Evolutionary conservation across 2,113 vertebrate species (phyloP).

Genomic region (Ophiodon elongatus): DNA sequence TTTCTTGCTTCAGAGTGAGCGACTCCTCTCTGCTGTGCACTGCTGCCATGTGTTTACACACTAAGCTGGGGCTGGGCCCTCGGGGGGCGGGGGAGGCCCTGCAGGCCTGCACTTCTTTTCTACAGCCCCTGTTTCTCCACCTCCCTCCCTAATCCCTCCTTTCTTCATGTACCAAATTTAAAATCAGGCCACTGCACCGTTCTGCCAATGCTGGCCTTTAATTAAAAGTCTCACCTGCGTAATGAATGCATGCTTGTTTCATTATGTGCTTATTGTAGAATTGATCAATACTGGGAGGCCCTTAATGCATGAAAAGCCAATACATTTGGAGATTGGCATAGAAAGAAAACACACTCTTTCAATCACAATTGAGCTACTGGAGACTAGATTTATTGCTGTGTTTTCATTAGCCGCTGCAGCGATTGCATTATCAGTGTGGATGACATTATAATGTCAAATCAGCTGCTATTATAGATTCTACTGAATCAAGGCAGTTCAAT

Average conservation of each 20-base stretch:
- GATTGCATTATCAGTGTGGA: conserved; percentile 13
- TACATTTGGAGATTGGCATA: not conserved
- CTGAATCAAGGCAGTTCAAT: conserved; percentile 14
- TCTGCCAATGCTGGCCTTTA: not conserved
- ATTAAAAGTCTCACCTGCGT: conserved; percentile 22
- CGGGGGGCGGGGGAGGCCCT: not conserved
- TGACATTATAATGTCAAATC: not conserved
- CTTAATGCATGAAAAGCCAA: not conserved
- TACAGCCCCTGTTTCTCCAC: not conserved
- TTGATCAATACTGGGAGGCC: conserved; percentile 14
- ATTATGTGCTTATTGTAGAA: conserved; percentile 11
- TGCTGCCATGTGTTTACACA: conserved; percentile 36
- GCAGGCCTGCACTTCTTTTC: not conserved
- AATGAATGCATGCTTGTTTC: not conserved
- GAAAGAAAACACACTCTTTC: not conserved
- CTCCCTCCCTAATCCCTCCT: not conserved
- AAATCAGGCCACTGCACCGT: conserved; percentile 25
- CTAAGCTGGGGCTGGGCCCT: conserved; percentile 17
- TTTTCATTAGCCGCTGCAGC: not conserved
- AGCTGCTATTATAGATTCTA: conserved; percentile 35
- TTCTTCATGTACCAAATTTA: not conserved
- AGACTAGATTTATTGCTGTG: not conserved
- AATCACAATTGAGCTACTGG: not conserved
- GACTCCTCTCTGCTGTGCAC: conserved; percentile 10
- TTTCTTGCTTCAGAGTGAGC: conserved; percentile 12